Percentiles rank a stretch among this genome's conserved stretches.
Conservation (phyloP, 2,113 vertebrate genomes). For the Aptenodytes forsteri region DNA sequence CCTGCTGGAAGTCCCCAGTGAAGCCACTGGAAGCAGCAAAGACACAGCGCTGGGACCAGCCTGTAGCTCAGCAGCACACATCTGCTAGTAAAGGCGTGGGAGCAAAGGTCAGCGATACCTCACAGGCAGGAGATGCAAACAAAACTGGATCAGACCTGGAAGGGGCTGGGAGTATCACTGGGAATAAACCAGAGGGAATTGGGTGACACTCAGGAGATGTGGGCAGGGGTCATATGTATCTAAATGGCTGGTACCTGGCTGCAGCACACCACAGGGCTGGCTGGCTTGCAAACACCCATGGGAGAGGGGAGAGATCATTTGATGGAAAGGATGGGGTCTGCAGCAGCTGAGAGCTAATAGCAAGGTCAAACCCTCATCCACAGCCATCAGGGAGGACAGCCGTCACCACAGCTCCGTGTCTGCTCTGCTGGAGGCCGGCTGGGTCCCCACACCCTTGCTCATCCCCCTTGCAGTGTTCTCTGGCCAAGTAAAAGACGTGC, state of each 20-base stretch:
- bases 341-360: background rate
- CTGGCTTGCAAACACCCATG: background rate
- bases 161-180: background rate
- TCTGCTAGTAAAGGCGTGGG: background rate
- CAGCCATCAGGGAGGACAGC: background rate
- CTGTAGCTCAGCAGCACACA: background rate
- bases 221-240: background rate
- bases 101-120: background rate
- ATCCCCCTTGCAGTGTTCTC: background rate
- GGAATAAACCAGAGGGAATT: background rate
- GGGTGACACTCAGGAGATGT: background rate
- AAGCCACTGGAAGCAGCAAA: background rate
- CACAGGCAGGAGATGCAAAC: background rate
- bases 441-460: background rate
- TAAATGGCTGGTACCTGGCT: background rate
- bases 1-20: background rate
- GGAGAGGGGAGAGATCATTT: background rate
- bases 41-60: background rate
- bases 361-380: background rate
- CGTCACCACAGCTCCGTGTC: fast-evolving
- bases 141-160: background rate
- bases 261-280: background rate
- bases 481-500: background rate
- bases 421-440: background rate
- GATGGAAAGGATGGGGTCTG: background rate